phyloP scores from a whole-genome alignment of 2,888 invertebrate species.

The Calliphora vomitoria region DNA sequence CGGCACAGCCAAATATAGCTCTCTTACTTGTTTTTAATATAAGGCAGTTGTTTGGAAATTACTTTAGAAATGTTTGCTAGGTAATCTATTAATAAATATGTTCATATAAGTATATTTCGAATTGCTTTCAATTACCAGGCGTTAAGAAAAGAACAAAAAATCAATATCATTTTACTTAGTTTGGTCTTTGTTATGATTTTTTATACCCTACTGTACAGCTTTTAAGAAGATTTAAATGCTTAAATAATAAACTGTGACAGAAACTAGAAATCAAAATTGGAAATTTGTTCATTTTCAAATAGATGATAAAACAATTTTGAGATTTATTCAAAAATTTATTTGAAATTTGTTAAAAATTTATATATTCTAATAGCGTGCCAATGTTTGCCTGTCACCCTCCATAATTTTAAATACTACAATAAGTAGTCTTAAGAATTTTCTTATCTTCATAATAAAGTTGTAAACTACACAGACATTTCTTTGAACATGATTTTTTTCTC shows the following conservation, averaged over 20 bases:
- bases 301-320: no score
- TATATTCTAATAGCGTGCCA: not conserved
- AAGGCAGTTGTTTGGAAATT: not conserved
- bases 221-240: no score
- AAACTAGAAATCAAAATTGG: no score
- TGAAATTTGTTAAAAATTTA: no score
- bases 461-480: conserved; percentile 3
- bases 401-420: not conserved
- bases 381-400: not conserved
- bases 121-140: not conserved
- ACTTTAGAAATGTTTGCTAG: not conserved
- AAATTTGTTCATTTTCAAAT: no score
- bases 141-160: not conserved
- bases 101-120: not conserved
- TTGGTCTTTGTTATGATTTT: not conserved
- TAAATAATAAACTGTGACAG: no score
- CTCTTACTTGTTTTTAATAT: no score
- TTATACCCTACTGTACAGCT: not conserved
- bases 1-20: no score
- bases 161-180: not conserved
- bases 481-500: not conserved
- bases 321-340: no score
- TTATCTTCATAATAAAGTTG: conserved; percentile 41
- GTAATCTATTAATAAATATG: not conserved
- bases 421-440: conserved; percentile 23